These are phyloP conservation scores for Nothura maculosa DNA, from an alignment of 2,797 vertebrate species.

Conservation along the genomic window DNA sequence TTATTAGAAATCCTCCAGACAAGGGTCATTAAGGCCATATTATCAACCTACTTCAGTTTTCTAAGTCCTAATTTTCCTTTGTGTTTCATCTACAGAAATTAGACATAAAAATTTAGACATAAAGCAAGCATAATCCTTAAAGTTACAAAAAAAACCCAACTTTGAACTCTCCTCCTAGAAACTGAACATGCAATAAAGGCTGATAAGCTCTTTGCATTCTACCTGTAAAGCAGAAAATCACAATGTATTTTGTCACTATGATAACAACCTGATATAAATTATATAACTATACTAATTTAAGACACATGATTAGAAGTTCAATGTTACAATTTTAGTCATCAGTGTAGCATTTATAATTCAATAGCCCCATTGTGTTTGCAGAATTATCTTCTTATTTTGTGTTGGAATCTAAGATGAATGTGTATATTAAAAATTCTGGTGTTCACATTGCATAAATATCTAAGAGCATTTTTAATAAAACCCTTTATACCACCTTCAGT, in stretches of 20 bases:
- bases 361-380: neutral
- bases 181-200: neutral
- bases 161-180: neutral
- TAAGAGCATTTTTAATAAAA: constrained; percentile 38
- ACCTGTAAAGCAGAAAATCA: neutral
- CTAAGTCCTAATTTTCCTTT: neutral
- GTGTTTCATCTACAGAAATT: neutral
- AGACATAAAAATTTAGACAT: neutral
- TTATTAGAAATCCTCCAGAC: neutral
- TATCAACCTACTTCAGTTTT: neutral
- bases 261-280: neutral
- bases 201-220: neutral
- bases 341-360: neutral
- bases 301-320: neutral
- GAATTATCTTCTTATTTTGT: neutral
- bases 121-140: neutral
- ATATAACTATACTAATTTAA: neutral
- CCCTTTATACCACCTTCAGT: neutral
- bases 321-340: constrained; percentile 7
- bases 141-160: neutral
- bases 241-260: neutral
- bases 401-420: neutral
- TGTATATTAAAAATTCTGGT: constrained; percentile 17
- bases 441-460: neutral
- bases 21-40: no score